A percentile compares a stretch with the other conserved stretches of the same genome.
These are phyloP conservation scores for Caenorhabditis sp. DNA, from an alignment of 2,888 invertebrate species.

Conservation along the genomic window DNA sequence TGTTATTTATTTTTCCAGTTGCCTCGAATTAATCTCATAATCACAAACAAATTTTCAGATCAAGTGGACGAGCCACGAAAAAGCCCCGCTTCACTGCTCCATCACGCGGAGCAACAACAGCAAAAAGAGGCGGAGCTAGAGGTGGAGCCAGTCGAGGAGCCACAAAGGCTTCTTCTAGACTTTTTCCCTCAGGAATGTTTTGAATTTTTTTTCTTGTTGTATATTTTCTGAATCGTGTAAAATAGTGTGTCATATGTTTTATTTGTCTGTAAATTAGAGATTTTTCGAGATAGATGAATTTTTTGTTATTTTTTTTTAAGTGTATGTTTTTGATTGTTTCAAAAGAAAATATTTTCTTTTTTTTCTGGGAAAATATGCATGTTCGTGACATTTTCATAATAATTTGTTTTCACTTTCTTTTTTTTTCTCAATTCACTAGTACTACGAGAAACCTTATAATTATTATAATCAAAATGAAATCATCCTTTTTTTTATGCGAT, in stretches of 20 bases:
- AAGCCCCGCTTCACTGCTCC: conserved; percentile 11
- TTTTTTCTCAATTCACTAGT: no score
- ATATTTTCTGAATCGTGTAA: not conserved
- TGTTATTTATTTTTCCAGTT: not conserved
- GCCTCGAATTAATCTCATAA: no score
- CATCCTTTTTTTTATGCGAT: no score
- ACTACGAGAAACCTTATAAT: no score
- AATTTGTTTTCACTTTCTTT: no score
- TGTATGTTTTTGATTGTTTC: no score
- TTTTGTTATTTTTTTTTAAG: no score
- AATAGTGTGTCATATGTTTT: not conserved
- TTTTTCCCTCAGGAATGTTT: conserved; percentile 1
- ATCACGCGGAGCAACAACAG: not conserved
- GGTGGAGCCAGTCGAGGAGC: not conserved
- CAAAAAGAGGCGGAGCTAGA: conserved; percentile 1
- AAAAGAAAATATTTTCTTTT: no score
- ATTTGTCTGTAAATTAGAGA: not conserved
- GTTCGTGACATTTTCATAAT: no score
- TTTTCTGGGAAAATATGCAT: no score
- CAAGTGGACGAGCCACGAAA: conserved; percentile 17
- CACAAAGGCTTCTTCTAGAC: not conserved
- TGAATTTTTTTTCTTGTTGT: not conserved
- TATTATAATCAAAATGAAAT: no score
- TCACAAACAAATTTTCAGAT: no score
- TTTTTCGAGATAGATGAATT: not conserved